Evolutionary conservation across 1,140 invertebrate genomes (phyloP), one percentile per base, ranked within the genome.

Genomic region (Pinna nobilis): DNA sequence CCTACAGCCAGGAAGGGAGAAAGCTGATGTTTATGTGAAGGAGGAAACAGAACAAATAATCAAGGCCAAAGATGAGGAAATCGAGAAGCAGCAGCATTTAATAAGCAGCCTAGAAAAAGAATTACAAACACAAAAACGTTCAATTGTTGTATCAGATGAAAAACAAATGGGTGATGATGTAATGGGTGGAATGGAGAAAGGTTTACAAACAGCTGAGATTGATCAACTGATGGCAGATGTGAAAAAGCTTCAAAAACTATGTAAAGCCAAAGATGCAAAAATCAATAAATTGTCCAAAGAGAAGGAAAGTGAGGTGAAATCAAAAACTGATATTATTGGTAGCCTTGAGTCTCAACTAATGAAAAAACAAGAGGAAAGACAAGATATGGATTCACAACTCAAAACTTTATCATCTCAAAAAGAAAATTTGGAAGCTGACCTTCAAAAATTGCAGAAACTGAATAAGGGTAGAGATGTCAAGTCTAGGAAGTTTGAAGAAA

Each of bases 211-310:
- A 25, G 35, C 30, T 33, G 57, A 70, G 7, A 49, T 51, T 1
- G n/a, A 41, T 25, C 53, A 64, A 32, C 33, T 75, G 4, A 32
- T 33, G 13, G 59, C 25, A 13, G 79, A 80, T 25, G 18, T 77
- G 1, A 73, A 66, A 41, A 80, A 77, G 63, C 41, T 77, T 11
- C 61, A 77, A 41, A 70, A 80, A 51, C 47, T 80, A 2, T 77
- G 73, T 60, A 77, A 76, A 64, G 70, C 61, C 1, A 80, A 80
- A 71, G 79, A 80, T 74, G 61, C 66, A 11, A 76, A 76, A 53
- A 70, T 80, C 13, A 70, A 39, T 7, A 76, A 77, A 59, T 11
- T 76, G 11, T 60, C 32, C 33, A 39, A 59, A 44, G 68, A 71
- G 47, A 66, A 25, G 25, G 30, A 66, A 20, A 32, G 35, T 28